These are phyloP conservation scores for Zaprionus davidi DNA, from an alignment of 1,140 invertebrate genomes.

Conservation along the genomic window DNA sequence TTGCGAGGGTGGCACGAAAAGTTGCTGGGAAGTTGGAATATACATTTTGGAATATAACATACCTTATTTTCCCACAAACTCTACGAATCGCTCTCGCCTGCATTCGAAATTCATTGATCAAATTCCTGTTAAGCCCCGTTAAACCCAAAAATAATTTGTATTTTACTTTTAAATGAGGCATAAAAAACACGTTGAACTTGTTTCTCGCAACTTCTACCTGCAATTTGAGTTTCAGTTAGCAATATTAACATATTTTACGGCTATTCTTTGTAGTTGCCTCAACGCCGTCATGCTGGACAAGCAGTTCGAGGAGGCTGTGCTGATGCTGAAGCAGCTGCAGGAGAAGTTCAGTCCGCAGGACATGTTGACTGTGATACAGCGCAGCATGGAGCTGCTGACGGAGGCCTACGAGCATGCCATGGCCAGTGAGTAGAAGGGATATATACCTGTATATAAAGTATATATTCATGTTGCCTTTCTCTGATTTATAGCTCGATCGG, in stretches of 20 bases:
- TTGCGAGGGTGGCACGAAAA: not conserved
- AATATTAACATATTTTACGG: not conserved
- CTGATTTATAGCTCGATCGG: constrained; percentile 51
- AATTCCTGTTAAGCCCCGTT: not conserved
- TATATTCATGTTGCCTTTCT: not conserved
- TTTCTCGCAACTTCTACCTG: not conserved
- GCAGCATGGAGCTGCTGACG: constrained; percentile 74
- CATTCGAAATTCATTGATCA: constrained; percentile 13
- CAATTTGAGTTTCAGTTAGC: constrained; percentile 1
- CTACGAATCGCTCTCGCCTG: not conserved
- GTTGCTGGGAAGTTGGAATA: not conserved
- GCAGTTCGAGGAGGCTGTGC: constrained; percentile 70
- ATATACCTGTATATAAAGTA: constrained; percentile 4
- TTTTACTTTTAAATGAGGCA: constrained; percentile 3
- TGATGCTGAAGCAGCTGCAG: constrained; percentile 73
- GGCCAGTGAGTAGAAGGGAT: constrained; percentile 44
- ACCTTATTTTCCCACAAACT: not conserved
- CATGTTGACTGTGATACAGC: constrained; percentile 83
- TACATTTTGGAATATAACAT: not conserved
- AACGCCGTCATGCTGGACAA: constrained; percentile 63
- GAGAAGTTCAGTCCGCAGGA: constrained; percentile 82
- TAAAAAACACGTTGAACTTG: constrained; percentile 19
- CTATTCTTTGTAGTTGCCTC: constrained; percentile 54
- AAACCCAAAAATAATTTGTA: constrained; percentile 24
- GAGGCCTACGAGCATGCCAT: constrained; percentile 75